Evolutionary conservation across 2,113 vertebrate genomes (phyloP), one percentile per base, ranked within the genome.

Genomic region (Hyla sarda): DNA sequence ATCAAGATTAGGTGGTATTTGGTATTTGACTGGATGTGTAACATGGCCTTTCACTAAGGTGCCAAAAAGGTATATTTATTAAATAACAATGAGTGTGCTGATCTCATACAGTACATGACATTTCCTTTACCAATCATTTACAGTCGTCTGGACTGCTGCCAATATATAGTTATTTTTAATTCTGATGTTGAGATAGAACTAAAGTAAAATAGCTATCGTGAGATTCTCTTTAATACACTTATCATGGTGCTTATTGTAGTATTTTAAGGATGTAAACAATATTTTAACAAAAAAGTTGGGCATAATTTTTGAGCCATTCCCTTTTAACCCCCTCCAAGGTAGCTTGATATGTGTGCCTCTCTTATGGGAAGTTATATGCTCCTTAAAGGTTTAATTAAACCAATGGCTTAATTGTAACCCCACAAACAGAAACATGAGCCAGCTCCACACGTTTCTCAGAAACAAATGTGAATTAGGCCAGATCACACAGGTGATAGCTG

Each of bases 31-130:
- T 71, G 16, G 17, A 71, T 37, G 7, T 34, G 32, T 71, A 37
- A 71, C 67, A 9, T 37, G 32, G 67, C 67, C 67, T 71, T 71
- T 71, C 32, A 71, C 67, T 30, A 71, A 37, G 17, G 67, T 69
- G 30, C 65, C 14, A 69, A 69, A 34, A 69, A 34, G 28, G 65
- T 69, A 69, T 69, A 69, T 34, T 34, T 69, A 34, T 69, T 69
- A 34, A 69, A 69, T 69, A 69, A 5, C 28, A 32, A 71, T 37
- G 67, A 30, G 19, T 37, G 32, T 21, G 6, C 30, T 37, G 19
- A 37, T 71, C 67, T 71, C 30, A 69, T 69, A 69, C 32, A 19
- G 30, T 69, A 69, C 19, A 7, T 69, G 30, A 69, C 30, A 34
- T 34, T 69, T 69, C 65, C 65, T 69, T 34, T 34, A 19, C 4